Base-by-base conservation (phyloP, 2,888 invertebrate genomes). In the Dicyrtoma fusca region DNA sequence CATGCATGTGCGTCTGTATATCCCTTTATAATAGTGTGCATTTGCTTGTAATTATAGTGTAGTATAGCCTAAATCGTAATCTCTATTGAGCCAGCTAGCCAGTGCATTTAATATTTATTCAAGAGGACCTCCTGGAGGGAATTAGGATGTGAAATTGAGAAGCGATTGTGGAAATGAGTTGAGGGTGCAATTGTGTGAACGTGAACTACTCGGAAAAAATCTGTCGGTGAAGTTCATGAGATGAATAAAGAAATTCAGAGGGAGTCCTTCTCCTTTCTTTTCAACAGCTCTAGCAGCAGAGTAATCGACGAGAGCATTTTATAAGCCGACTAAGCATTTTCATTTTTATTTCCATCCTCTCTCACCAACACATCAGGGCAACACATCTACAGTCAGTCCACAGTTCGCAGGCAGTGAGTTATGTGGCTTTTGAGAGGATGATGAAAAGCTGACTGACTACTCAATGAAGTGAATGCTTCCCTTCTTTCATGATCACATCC, bases 221-320 rank as follows among this genome's bases (percentile, higher is more conserved):
- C 65, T 51, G 65, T 65, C 65, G 65, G 53, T 65, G 65, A 65
- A 51, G 17, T 51, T 26, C 51, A 65, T 26, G 26, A 51, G 51
- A 65, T 65, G 51, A 51, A 65, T 65, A 45, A 26, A 25, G 34
- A 65, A 65, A 51, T 49, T 49, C 51, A 11, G 11, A 64, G 51
- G 65, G 49, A 65, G 65, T 64, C 64, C 23, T 25, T 55, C 5
- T 21, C 34, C 8, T 34, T 34, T 34, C 34, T 34, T 34, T 34
- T 34, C 34, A 5, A n/a, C 34, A 34, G 34, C 34, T 34, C 34
- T 8, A 34, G 4, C 34, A 34, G 4, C 34, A 34, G 34, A 3
- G 8, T 34, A n/a, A n/a, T n/a, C n/a, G n/a, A n/a, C n/a, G n/a
- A n/a, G 4, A 34, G 34, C 8, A 34, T 34, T 34, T 34, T 23